Evolutionary conservation across 1,140 invertebrate species (phyloP), one percentile per base, ranked within the genome.

Genomic region (Brachionus rubens): DNA sequence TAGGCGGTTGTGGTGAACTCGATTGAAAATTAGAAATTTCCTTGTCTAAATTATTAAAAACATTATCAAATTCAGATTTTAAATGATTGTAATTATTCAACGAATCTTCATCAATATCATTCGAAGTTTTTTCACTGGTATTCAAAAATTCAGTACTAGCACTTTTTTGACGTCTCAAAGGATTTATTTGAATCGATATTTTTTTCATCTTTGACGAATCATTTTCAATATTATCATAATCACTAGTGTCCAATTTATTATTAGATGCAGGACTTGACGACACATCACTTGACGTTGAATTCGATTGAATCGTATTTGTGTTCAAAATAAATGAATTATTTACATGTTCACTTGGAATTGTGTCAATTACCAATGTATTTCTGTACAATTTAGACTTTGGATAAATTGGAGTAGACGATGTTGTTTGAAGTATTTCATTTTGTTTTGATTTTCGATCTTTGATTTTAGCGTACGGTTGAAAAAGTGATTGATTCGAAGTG

Each of bases 211-310:
- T 65, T 21, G 40, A 46, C 28, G 68, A 48, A n/a, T 40, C 43
- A 16, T 72, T 48, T n/a, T 72, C 68, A 28, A 72, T 48, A 19
- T 72, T 72, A 21, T 72, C 68, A 26, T 72, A 72, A 33, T 72
- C 68, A 26, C 59, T 65, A 33, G 68, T 50, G 46, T 48, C 68
- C 19, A 54, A 10, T 72, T 72, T 72, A n/a, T 72, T 21, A 52
- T 70, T 70, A 7, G 43, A 70, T 19, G 24, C 24, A 12, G 59
- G 43, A 5, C 59, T 65, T 3, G 59, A 41, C 19, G 59, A 65
- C 24, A 43, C 19, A 26, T 16, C 33, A 62, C 56, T 62, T 9
- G 59, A 65, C 12, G 59, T 50, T 26, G 68, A 50, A 50, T 48
- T 72, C 3, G 46, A 48, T 28, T 30, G 21, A 10, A 70, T 47